Evolutionary conservation across 2,888 invertebrate species (phyloP), one percentile per base, ranked within the genome.

Genomic region (Amiota minor): DNA sequence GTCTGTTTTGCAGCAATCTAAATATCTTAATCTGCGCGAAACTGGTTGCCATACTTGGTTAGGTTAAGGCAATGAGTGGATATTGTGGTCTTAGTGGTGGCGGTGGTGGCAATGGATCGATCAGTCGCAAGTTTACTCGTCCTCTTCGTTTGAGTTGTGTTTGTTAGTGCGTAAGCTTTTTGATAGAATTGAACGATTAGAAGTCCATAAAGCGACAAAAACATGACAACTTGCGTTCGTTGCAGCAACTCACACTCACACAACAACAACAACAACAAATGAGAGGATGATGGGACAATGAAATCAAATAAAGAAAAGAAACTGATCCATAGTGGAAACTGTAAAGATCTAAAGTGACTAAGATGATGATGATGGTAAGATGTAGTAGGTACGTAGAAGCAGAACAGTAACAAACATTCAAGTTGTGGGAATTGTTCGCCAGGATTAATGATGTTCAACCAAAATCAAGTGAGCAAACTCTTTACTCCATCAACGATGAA

Each of bases 151-250:
- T 23, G 55, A 74, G 84, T 83, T 85, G 84, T 81, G 86, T 87
- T 87, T 86, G 86, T 87, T 88, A 86, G 88, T 89, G 89, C 87
- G 88, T 89, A 86, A 89, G 89, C 89, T 88, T 89, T 88, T 88
- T 89, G 89, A 89, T 89, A 88, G 89, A 89, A 89, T 89, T 86
- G 89, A 85, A 87, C 89, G 89, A 89, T 89, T 89, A 89, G 89
- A 89, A 89, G 89, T 88, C 89, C 87, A 89, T 89, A 89, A 89
- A 89, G 88, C 89, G 89, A 89, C 89, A 89, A 89, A 89, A 89
- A 89, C 89, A 89, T 89, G 89, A 89, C 89, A 89, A 87, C 87
- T 88, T 75, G 9, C 72, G 23, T 85, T 83, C 82, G 82, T 81
- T 76, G 76, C 79, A 74, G 77, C 79, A 70, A 35, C 6, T 35